phyloP scores from a whole-genome alignment of 1,140 invertebrate species.

The Cecropterus lyciades region DNA sequence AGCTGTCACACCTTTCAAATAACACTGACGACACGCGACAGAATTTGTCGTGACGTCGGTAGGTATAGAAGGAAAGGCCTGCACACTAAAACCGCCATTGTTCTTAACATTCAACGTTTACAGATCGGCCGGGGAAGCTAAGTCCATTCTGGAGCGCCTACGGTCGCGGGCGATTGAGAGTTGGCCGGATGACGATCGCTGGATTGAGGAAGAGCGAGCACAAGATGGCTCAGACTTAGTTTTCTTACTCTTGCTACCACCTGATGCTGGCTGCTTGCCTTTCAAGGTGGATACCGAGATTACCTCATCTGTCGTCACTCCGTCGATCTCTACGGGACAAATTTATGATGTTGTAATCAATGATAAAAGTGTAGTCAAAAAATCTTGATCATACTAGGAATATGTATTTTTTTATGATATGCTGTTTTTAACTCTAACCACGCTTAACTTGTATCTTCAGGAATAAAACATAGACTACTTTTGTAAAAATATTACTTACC shows the following conservation, averaged over 20 bases:
- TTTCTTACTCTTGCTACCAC: slow-evolving; percentile 80
- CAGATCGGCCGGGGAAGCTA: slow-evolving; percentile 68
- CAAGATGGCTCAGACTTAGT: slow-evolving; percentile 74
- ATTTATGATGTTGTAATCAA: too few relatives aligned
- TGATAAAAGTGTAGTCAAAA: too few relatives aligned
- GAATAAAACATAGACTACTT: too few relatives aligned
- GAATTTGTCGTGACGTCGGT: neutral
- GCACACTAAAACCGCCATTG: slow-evolving; percentile 1
- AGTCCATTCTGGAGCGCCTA: slow-evolving; percentile 65
- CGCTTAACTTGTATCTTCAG: too few relatives aligned
- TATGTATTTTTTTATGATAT: too few relatives aligned
- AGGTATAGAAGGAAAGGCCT: neutral
- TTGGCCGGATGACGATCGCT: slow-evolving; percentile 76
- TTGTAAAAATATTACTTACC: slow-evolving; percentile 47
- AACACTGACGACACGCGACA: neutral
- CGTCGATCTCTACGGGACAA: slow-evolving; percentile 54
- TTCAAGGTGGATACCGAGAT: slow-evolving; percentile 74
- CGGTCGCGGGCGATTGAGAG: slow-evolving; percentile 62
- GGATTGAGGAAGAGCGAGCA: slow-evolving; percentile 70
- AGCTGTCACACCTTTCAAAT: too few relatives aligned
- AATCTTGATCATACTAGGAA: too few relatives aligned
- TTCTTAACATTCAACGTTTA: slow-evolving; percentile 42
- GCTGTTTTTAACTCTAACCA: too few relatives aligned
- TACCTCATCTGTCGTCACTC: slow-evolving; percentile 71
- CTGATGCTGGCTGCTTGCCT: slow-evolving; percentile 79